Conservation (phyloP, 2,797 vertebrate species). For the Paratrypauchen microcephalus region DNA sequence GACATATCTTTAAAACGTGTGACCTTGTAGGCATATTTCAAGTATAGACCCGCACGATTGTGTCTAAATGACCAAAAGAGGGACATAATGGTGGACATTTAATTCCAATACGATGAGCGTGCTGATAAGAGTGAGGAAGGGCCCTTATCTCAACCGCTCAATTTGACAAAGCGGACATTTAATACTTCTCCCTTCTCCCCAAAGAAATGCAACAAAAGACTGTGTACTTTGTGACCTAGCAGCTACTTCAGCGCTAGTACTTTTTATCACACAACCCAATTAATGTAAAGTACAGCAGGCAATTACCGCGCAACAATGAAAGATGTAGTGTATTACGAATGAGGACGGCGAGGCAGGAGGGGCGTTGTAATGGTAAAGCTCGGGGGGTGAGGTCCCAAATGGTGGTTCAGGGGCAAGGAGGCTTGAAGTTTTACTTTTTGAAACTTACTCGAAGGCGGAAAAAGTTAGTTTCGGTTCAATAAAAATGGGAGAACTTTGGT, state of each 20-base stretch:
- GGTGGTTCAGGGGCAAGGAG: not conserved
- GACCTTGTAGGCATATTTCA: constrained; percentile 42
- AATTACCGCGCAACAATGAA: constrained; percentile 19
- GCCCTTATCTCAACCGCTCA: constrained; percentile 85
- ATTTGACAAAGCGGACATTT: constrained; percentile 86
- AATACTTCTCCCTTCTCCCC: constrained; percentile 76
- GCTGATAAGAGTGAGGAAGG: constrained; percentile 81
- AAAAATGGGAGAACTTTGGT: not conserved
- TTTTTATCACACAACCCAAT: constrained; percentile 44
- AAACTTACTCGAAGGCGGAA: not conserved
- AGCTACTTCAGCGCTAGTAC: constrained; percentile 23
- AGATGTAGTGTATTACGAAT: constrained; percentile 8
- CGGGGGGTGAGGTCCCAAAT: not conserved
- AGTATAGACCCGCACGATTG: constrained; percentile 33
- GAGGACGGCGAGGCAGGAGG: not conserved
- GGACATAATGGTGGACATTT: constrained; percentile 89
- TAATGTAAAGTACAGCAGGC: constrained; percentile 36
- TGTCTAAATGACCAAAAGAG: constrained; percentile 68
- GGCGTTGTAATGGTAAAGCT: not conserved
- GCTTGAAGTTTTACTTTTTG: not conserved
- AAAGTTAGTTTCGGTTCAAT: not conserved
- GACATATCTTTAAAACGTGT: constrained; percentile 6
- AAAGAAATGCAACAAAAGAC: constrained; percentile 76
- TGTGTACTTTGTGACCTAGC: constrained; percentile 50
- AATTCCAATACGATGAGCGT: constrained; percentile 87